A percentile compares a stretch with the other conserved stretches of the same genome.
Evolutionary conservation across 2,113 vertebrate species (phyloP).

Genomic region (Antigone vipio): DNA sequence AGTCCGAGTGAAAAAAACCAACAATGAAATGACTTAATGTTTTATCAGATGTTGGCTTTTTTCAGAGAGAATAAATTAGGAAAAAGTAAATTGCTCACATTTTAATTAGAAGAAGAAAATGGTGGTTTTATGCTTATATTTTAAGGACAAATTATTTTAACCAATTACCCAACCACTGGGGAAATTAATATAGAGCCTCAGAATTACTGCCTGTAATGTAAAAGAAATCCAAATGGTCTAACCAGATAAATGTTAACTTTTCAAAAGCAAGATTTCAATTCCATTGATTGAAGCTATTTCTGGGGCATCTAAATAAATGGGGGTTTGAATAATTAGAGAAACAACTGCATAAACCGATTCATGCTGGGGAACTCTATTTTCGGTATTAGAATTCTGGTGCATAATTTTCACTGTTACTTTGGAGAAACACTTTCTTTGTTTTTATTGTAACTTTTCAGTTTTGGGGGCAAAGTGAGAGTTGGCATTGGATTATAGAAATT

Average conservation of each 20-base stretch:
- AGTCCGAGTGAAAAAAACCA: background rate
- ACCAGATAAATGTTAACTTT: background rate
- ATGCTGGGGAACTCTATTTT: background rate
- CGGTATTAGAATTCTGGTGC: background rate
- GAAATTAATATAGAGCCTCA: background rate
- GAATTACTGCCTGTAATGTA: background rate
- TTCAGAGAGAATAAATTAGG: background rate
- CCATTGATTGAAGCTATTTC: background rate
- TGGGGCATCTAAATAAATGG: background rate
- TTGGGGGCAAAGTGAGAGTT: background rate
- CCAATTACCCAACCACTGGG: background rate
- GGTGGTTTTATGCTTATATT: background rate
- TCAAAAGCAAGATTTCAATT: background rate
- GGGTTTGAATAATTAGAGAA: background rate
- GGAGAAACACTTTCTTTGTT: background rate
- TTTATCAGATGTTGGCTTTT: slow-evolving; percentile 30
- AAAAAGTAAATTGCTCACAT: background rate
- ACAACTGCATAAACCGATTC: background rate
- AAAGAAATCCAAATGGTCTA: background rate
- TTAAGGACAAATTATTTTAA: slow-evolving; percentile 39
- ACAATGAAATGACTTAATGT: background rate
- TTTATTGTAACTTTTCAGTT: background rate
- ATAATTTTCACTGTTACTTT: background rate
- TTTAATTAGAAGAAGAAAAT: slow-evolving; percentile 35
- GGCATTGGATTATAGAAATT: background rate